These are phyloP conservation scores for Meandrina meandrites DNA, from an alignment of 92 coral and sea anemone species.

Conservation along the genomic window DNA sequence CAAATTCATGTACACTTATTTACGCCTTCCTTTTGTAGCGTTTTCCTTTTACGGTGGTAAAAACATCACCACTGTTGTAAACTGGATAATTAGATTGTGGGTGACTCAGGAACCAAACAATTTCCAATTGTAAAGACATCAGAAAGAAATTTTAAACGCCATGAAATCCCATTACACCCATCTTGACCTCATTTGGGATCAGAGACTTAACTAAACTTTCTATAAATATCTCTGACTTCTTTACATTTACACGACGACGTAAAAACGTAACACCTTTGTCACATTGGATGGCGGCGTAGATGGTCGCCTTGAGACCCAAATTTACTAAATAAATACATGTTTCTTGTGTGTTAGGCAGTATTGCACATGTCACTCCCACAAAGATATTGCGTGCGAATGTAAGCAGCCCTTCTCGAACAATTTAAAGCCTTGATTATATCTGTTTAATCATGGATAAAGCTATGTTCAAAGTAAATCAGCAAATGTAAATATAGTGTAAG, in stretches of 20 bases:
- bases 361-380: background rate
- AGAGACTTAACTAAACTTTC: background rate
- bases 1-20: background rate
- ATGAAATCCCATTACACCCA: background rate
- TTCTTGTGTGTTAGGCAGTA: background rate
- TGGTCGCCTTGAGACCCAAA: background rate
- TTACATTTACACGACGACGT: background rate
- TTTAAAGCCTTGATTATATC: background rate
- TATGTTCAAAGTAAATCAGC: background rate
- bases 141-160: background rate
- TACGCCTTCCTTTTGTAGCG: background rate
- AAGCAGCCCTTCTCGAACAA: background rate
- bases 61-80: background rate
- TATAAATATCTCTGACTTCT: background rate
- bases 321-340: background rate
- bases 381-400: background rate
- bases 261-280: background rate
- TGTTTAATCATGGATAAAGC: constrained; percentile 3
- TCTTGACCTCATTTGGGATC: background rate
- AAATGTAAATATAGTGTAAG: background rate
- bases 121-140: background rate
- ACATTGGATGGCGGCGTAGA: background rate
- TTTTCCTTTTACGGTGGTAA: background rate
- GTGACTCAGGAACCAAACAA: background rate
- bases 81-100: background rate